A percentile compares a stretch with the other conserved stretches of the same genome.
phyloP scores from a whole-genome alignment of 92 coral and sea anemone species.

The Paragorgia papillata region DNA sequence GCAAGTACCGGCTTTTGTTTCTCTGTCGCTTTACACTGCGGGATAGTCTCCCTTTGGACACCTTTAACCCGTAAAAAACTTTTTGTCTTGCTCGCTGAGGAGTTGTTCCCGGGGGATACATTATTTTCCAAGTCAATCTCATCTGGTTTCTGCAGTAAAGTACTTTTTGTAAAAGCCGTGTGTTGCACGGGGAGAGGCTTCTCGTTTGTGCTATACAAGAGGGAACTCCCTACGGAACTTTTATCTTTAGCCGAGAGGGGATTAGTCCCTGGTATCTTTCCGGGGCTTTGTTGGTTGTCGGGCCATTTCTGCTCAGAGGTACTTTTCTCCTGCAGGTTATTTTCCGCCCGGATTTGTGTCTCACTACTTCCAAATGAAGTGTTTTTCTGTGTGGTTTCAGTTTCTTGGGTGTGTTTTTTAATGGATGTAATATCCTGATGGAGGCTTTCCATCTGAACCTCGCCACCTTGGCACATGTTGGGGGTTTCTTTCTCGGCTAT shows the following conservation, averaged over 20 bases:
- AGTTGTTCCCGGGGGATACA: neutral
- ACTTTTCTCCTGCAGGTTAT: too few relatives aligned
- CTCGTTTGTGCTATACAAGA: neutral
- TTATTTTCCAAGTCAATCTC: neutral
- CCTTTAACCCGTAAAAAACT: neutral
- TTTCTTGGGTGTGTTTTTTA: too few relatives aligned
- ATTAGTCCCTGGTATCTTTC: neutral
- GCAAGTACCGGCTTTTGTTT: conserved; percentile 32
- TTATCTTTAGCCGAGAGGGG: neutral
- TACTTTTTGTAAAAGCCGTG: too few relatives aligned
- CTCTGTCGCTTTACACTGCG: neutral
- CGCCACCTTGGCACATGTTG: too few relatives aligned
- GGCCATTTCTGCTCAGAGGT: neutral
- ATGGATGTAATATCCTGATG: too few relatives aligned
- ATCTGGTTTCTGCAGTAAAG: too few relatives aligned
- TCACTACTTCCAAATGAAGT: too few relatives aligned
- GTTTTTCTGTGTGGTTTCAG: too few relatives aligned
- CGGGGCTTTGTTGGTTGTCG: neutral
- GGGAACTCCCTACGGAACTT: neutral
- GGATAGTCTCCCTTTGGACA: neutral
- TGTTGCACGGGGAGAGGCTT: too few relatives aligned
- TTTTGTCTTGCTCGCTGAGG: neutral
- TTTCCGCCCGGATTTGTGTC: too few relatives aligned
- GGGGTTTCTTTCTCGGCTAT: too few relatives aligned
- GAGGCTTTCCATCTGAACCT: too few relatives aligned